These are phyloP conservation scores for Diaperis boleti DNA, from an alignment of 2,888 invertebrate genomes.

Conservation along the genomic window DNA sequence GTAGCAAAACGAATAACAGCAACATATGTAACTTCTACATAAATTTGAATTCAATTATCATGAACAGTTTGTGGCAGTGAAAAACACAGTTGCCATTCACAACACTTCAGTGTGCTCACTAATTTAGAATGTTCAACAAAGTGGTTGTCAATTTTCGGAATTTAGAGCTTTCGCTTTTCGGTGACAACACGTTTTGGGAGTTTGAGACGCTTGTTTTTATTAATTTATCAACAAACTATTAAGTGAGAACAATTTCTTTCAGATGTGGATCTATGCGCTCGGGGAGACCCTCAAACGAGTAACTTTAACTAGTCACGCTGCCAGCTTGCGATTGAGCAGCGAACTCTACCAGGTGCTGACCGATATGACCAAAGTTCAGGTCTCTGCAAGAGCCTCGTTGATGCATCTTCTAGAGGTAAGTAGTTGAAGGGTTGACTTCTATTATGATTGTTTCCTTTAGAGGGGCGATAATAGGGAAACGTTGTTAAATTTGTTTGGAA, in stretches of 20 bases:
- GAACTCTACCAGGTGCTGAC: conserved; percentile 69
- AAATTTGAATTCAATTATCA: too few species aligned
- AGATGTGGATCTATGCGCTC: conserved; percentile 75
- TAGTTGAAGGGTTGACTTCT: conserved; percentile 47
- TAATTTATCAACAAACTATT: too few species aligned
- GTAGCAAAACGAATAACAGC: too few species aligned
- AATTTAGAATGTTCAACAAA: conserved; percentile 21
- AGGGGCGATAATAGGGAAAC: background rate
- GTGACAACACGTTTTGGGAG: conserved; percentile 23
- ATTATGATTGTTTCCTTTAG: background rate
- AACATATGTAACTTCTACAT: too few species aligned
- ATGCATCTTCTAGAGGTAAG: conserved; percentile 74
- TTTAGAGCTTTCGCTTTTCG: conserved; percentile 33
- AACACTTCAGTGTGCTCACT: conserved; percentile 19
- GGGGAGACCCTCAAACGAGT: conserved; percentile 71
- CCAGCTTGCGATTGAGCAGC: conserved; percentile 67
- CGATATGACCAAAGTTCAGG: conserved; percentile 71
- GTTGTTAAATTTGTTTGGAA: background rate
- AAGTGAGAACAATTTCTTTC: conserved; percentile 55
- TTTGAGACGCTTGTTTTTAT: too few species aligned
- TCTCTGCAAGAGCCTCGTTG: conserved; percentile 69
- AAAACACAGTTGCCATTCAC: too few species aligned
- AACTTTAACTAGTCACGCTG: conserved; percentile 64
- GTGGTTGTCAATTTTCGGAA: conserved; percentile 22
- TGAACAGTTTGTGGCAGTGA: too few species aligned